Evolutionary conservation across 53 echinoderm and acorn worm genomes (phyloP), one percentile per base, ranked within the genome.

Genomic region (Holothuria leucospilota): DNA sequence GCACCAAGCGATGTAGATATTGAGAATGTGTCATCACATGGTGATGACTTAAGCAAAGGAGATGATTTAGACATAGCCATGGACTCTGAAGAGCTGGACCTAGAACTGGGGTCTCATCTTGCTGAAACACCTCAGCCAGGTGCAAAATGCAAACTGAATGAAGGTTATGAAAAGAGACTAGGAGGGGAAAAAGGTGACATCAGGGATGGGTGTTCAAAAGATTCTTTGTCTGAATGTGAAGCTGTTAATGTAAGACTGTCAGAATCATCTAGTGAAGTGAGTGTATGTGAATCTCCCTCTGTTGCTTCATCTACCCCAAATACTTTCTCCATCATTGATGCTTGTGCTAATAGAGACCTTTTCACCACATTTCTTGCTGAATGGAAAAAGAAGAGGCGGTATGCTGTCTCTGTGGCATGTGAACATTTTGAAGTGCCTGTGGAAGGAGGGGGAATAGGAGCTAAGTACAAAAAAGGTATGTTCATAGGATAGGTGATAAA

Each of bases 311-410:
- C 83, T 20, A 90, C 93, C 0, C 90, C 95, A 42, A 89, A 91
- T 38, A 85, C 89, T 30, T 99, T 99, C 82, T 90, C 95, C 27
- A 87, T 99, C 82, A 89, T 99, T 5, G 99, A 99, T 85, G 99
- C 95, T 38, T 99, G 99, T 81, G 90, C 92, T 26, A 88, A 93
- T 51, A 90, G 38, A 59, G 89, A 95, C 73, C 89, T 99, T 56
- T 99, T 99, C 70, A 60, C 81, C 70, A 99, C 92, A 0, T 99
- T 99, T 58, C 5, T 99, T 21, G 59, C 74, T 69, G 99, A 99
- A 77, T 99, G 99, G 99, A 85, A 77, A 26, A 79, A 86, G 77
- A 95, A 95, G 78, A 87, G 66, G 74, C 69, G 89, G 29, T 99
- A 99, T 42, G 82, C 93, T 6, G 67, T 99, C 51, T 90, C 99